These are phyloP conservation scores for Lepisosteus osseus DNA, from an alignment of 2,113 vertebrate genomes.

Conservation along the genomic window DNA sequence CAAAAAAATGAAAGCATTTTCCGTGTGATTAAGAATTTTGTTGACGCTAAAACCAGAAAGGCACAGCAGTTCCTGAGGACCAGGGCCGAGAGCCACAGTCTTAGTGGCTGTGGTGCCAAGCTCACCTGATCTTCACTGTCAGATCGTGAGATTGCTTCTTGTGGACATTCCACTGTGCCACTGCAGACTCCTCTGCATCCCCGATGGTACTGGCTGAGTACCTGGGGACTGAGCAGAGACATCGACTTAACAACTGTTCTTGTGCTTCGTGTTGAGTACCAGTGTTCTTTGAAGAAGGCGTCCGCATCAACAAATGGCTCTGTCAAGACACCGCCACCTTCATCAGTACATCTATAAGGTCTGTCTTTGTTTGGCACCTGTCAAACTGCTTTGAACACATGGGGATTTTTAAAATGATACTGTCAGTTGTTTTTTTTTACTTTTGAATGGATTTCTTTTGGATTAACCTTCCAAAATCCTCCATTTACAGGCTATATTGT, in stretches of 20 bases:
- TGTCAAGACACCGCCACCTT: not conserved
- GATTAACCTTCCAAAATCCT: slow-evolving; percentile 14
- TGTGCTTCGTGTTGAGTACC: not conserved
- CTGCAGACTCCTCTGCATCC: not conserved
- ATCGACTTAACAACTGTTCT: not conserved
- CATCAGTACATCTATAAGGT: not conserved
- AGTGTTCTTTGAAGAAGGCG: not conserved
- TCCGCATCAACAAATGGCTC: not conserved
- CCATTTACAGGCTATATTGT: slow-evolving; percentile 25
- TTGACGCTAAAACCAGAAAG: too few relatives aligned
- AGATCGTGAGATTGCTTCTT: too few relatives aligned
- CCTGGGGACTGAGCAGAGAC: not conserved
- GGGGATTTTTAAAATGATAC: slow-evolving; percentile 20
- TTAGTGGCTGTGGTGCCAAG: not conserved
- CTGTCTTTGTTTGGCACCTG: not conserved
- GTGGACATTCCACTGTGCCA: too few relatives aligned
- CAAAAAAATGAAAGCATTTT: too few relatives aligned
- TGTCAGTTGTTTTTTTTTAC: slow-evolving; percentile 26
- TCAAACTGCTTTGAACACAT: slow-evolving; percentile 25
- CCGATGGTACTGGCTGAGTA: not conserved
- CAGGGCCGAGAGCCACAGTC: not conserved
- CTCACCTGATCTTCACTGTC: not conserved
- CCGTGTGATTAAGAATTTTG: too few relatives aligned
- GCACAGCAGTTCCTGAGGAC: too few relatives aligned
- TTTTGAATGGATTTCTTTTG: slow-evolving; percentile 26